A percentile compares a stretch with the other conserved stretches of the same genome.
Evolutionary conservation across 2,888 invertebrate species (phyloP).

Genomic region (Arctia plantaginis): DNA sequence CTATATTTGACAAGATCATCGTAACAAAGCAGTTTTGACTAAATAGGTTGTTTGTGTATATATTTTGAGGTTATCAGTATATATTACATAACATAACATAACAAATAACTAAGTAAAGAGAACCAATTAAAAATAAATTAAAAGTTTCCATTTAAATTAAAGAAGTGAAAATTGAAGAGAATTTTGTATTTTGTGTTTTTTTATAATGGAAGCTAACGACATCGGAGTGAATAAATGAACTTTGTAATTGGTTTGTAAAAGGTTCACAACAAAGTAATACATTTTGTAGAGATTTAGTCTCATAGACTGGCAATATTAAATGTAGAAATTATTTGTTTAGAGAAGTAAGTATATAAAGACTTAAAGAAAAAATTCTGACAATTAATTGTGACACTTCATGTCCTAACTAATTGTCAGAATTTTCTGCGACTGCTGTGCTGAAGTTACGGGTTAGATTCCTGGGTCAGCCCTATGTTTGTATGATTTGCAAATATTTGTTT

Average conservation of each 20-base stretch:
- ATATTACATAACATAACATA: background rate
- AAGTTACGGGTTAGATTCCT: too few relatives aligned
- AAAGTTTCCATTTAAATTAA: constrained; percentile 19
- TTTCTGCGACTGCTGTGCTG: too few relatives aligned
- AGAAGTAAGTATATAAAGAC: too few relatives aligned
- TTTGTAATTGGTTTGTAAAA: constrained; percentile 53
- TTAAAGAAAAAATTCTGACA: too few relatives aligned
- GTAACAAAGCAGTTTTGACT: constrained; percentile 27
- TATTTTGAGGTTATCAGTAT: background rate
- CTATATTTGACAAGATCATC: constrained; percentile 42
- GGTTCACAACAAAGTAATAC: constrained; percentile 45
- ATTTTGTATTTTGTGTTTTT: constrained; percentile 26
- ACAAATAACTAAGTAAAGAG: constrained; percentile 31
- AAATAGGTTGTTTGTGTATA: constrained; percentile 10
- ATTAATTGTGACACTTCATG: too few relatives aligned
- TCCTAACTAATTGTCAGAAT: too few relatives aligned
- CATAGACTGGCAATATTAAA: background rate
- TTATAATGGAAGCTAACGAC: constrained; percentile 35
- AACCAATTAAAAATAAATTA: constrained; percentile 51
- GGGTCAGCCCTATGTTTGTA: too few relatives aligned
- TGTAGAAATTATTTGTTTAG: too few relatives aligned
- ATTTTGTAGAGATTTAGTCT: constrained; percentile 46
- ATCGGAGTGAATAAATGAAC: constrained; percentile 25
- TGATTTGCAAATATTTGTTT: too few relatives aligned
- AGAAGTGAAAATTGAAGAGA: constrained; percentile 25